Conservation (phyloP, 2,888 invertebrate species). For the Cerceris rybyensis region DNA sequence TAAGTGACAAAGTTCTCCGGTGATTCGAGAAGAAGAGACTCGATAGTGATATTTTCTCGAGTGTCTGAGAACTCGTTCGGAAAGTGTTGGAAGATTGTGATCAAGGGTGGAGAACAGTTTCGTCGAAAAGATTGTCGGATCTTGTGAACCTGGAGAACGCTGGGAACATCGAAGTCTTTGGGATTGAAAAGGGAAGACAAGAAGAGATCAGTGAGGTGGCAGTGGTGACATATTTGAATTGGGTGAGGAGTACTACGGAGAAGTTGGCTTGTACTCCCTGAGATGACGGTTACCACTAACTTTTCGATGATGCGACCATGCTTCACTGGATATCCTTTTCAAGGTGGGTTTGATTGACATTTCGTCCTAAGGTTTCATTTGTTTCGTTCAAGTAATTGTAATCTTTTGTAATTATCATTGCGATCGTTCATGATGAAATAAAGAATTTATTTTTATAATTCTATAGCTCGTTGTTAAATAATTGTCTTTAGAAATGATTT, state of each 20-base stretch:
- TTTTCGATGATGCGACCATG: conserved; percentile 83
- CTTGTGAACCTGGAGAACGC: background rate
- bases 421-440: no score
- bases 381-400: no score
- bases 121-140: background rate
- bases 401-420: no score
- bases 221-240: conserved; percentile 41
- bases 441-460: no score
- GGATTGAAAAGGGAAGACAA: background rate
- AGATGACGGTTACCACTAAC: conserved; percentile 82
- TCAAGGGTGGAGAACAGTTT: background rate
- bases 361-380: background rate
- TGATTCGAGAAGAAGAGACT: background rate
- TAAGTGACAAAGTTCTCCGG: background rate
- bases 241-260: conserved; percentile 23
- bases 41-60: background rate
- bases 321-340: conserved; percentile 83
- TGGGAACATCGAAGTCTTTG: no score
- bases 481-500: no score
- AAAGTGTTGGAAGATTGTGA: background rate
- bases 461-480: no score
- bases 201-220: conserved; percentile 40
- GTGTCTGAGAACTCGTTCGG: background rate
- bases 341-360: conserved; percentile 77
- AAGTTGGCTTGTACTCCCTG: conserved; percentile 62